Evolutionary conservation across 2,113 vertebrate species (phyloP), one percentile per base, ranked within the genome.

Genomic region (Sisor rabdophorus): DNA sequence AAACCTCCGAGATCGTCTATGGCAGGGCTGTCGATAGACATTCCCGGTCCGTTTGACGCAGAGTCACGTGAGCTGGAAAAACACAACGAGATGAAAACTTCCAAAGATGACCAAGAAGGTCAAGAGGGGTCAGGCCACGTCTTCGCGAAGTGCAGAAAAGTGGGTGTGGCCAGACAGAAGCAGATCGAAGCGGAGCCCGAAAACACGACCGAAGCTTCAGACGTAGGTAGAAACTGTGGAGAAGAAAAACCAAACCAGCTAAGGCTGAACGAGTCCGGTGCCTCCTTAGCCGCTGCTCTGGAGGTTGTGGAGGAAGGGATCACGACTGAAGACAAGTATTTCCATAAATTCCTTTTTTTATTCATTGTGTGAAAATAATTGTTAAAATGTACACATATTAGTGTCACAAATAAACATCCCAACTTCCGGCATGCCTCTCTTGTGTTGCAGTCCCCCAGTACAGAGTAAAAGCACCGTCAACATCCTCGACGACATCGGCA

Each of bases 241-340:
- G 76, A 90, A 93, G 77, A 40, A 7, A 54, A 59, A 24, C 60
- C 44, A 20, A 61, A 59, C 19, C 64, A 75, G 50, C 56, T 73
- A 87, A 92, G 93, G 58, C 84, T 97, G 88, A 95, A 98, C 86
- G 95, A 97, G 88, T 98, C 95, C 24, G 97, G 94, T 2, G 94
- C 95, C 15, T 95, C 95, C 36, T 84, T 98, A 75, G 95, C 95
- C 0, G 95, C 95, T 0, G 95, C 96, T 11, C 89, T 98, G 87
- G 94, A 98, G 81, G 94, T 93, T 0, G 96, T 95, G 55, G 96
- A 98, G 81, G 95, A 98, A 70, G 93, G 95, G 87, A 96, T 99
- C 83, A 92, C 93, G 79, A 93, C 93, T 75, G 96, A 98, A 68
- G 93, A 96, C 24, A 80, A 87, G 32, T 93, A 95, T 92, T 94